These are phyloP conservation scores for Huso huso DNA, from an alignment of 2,797 vertebrate species.

Conservation along the genomic window DNA sequence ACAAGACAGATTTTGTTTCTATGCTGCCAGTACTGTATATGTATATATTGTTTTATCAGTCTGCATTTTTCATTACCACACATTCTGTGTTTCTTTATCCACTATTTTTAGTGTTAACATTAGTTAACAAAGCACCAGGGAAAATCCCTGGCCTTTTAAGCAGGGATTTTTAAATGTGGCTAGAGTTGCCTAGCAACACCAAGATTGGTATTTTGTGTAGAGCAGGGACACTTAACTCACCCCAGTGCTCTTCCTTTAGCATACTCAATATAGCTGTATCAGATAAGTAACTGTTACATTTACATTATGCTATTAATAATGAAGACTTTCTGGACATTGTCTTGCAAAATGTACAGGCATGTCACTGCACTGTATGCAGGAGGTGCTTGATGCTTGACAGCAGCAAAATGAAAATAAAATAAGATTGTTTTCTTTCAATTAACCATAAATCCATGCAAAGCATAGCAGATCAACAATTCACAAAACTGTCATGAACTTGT, in stretches of 20 bases:
- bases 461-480: constrained; percentile 9
- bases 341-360: too few relatives aligned
- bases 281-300: background rate
- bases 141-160: constrained; percentile 3
- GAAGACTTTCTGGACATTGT: too few relatives aligned
- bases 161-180: background rate
- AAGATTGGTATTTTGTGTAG: background rate
- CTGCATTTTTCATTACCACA: too few relatives aligned
- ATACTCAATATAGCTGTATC: background rate
- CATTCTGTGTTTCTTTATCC: too few relatives aligned
- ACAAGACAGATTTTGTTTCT: too few relatives aligned
- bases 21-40: too few relatives aligned
- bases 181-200: constrained; percentile 23
- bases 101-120: constrained; percentile 3
- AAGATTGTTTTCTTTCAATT: too few relatives aligned
- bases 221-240: constrained; percentile 1
- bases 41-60: too few relatives aligned
- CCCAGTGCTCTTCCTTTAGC: background rate
- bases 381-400: too few relatives aligned
- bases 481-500: constrained; percentile 11
- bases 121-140: constrained; percentile 6
- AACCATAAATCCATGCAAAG: too few relatives aligned
- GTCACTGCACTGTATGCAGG: too few relatives aligned
- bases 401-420: too few relatives aligned
- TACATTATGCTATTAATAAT: background rate